Evolutionary conservation across 2,797 vertebrate species (phyloP).

Genomic region (Florisuga fusca): DNA sequence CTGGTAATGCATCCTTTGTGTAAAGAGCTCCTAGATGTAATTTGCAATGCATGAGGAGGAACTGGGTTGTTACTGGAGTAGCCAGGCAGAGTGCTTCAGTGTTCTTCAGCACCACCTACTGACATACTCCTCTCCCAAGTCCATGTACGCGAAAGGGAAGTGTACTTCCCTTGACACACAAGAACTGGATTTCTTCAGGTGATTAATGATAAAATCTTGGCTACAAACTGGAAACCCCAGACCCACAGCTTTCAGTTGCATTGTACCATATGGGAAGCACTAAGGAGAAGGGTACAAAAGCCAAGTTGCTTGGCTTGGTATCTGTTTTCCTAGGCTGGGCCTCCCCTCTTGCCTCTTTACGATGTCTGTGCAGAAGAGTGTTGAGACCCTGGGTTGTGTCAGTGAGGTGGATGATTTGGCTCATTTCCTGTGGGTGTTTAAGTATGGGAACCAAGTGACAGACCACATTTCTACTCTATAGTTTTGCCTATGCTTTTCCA

Average conservation of each 20-base stretch:
- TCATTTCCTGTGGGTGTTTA: neutral
- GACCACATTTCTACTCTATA: neutral
- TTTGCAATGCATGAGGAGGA: slow-evolving; percentile 23
- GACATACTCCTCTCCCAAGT: neutral
- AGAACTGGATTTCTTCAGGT: neutral
- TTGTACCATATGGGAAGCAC: neutral
- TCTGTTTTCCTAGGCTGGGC: neutral
- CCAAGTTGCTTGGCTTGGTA: neutral
- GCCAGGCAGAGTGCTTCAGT: neutral
- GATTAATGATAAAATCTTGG: neutral
- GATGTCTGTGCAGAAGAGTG: neutral
- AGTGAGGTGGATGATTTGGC: neutral
- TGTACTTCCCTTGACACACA: neutral
- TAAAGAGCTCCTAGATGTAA: neutral
- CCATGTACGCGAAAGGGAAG: accelerated
- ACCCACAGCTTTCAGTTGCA: neutral
- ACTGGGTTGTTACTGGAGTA: neutral
- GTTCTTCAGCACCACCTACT: slow-evolving; percentile 68
- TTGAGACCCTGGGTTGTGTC: neutral
- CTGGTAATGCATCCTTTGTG: slow-evolving; percentile 50
- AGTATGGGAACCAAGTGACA: neutral
- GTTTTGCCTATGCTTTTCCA: neutral
- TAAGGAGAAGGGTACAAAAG: slow-evolving; percentile 19
- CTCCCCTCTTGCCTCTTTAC: neutral
- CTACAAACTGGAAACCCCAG: neutral